Conservation (phyloP, 2,888 invertebrate species). For the Eupithecia tripunctaria region DNA sequence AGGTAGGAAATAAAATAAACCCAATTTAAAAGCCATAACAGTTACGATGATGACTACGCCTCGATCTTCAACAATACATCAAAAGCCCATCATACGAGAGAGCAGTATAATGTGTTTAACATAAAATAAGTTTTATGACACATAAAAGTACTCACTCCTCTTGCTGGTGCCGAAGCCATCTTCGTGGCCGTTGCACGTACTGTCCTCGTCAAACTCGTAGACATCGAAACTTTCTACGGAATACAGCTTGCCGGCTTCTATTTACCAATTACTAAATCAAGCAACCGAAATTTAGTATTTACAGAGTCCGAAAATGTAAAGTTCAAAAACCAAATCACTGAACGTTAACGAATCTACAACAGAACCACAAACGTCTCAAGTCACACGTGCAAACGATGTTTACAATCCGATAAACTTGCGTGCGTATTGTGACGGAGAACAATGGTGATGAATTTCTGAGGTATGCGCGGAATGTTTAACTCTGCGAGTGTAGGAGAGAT, state of each 20-base stretch:
- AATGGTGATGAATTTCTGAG: slow-evolving; percentile 58
- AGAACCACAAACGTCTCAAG: slow-evolving; percentile 33
- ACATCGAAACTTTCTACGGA: slow-evolving; percentile 82
- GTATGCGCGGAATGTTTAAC: slow-evolving; percentile 51
- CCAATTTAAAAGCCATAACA: slow-evolving; percentile 7
- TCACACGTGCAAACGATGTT: slow-evolving; percentile 57
- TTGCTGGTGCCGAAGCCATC: slow-evolving; percentile 75
- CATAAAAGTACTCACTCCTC: slow-evolving; percentile 72
- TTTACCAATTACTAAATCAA: slow-evolving; percentile 42
- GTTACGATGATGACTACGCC: slow-evolving; percentile 8
- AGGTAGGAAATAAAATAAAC: not conserved
- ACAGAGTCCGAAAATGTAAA: slow-evolving; percentile 13
- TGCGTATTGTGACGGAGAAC: slow-evolving; percentile 69
- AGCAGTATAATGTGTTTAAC: slow-evolving; percentile 47
- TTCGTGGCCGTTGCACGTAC: slow-evolving; percentile 73
- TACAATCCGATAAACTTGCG: slow-evolving; percentile 64
- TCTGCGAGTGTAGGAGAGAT: slow-evolving; percentile 41
- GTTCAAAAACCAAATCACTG: slow-evolving; percentile 25
- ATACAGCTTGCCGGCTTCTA: slow-evolving; percentile 81
- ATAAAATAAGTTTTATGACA: slow-evolving; percentile 51
- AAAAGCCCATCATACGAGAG: slow-evolving; percentile 25
- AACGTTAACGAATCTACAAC: slow-evolving; percentile 1
- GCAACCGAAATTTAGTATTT: slow-evolving; percentile 20
- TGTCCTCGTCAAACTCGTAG: slow-evolving; percentile 80
- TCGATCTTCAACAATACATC: slow-evolving; percentile 25